Evolutionary conservation across 2,797 vertebrate genomes (phyloP), one percentile per base, ranked within the genome.

Genomic region (Pangasius larnaudii): DNA sequence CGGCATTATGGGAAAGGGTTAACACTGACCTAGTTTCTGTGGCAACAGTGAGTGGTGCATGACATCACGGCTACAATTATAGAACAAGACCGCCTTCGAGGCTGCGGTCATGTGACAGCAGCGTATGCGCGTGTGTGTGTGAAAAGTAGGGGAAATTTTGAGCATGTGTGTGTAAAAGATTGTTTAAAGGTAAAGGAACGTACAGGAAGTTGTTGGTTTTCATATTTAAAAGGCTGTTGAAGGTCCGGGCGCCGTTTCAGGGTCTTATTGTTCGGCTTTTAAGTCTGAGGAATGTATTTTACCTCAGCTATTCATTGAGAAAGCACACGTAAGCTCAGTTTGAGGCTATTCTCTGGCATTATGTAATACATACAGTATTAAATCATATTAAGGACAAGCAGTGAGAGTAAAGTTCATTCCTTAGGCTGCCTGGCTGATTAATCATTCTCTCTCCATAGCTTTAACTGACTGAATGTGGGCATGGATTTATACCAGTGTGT

Each of bases 21-120:
- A 96, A 95, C 59, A 0, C 87, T 95, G 95, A 96, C 95, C 95
- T 93, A 95, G 94, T 95, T 96, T 96, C 94, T 93, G 92, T 94
- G 93, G 95, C 93, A 95, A 96, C 94, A 93, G 89, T 94, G 93
- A 95, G 93, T 94, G 93, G 94, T 93, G 93, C 91, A 92, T 95
- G 95, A 95, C 95, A 95, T 96, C 94, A 95, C 91, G 67, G 91
- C 88, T 94, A 93, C 95, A 95, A 95, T 94, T 95, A 95, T 95
- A 96, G 94, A 92, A 91, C 87, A 87, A 88, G 80, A 86, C 87
- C 89, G 81, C 92, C 89, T 92, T 93, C 88, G 88, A 91, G 88
- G 90, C 90, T 89, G 88, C 79, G 69, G 78, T 94, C 95, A 95
- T 87, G 36, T 95, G 95, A 95, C 85, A 69, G 84, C 85, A 87